These are phyloP conservation scores for Cyanoliseus patagonus DNA, from an alignment of 2,113 vertebrate genomes.

Conservation along the genomic window DNA sequence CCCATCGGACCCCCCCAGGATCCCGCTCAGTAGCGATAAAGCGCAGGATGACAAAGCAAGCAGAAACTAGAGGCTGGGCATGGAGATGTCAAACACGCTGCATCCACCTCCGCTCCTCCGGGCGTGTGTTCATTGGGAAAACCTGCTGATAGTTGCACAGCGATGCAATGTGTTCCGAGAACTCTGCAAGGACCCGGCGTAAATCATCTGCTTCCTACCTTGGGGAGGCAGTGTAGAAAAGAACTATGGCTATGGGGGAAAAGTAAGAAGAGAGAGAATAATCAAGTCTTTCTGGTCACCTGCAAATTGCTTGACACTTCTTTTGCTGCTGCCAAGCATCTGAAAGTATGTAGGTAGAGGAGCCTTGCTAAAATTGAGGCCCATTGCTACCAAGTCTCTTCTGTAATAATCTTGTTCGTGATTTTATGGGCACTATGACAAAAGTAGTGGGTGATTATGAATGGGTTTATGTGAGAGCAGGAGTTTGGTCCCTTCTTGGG, in stretches of 20 bases:
- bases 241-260: neutral
- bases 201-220: neutral
- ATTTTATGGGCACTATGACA: neutral
- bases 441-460: neutral
- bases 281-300: neutral
- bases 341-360: neutral
- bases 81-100: neutral
- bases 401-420: neutral
- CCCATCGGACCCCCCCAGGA: slow-evolving; percentile 26
- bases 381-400: neutral
- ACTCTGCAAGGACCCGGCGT: neutral
- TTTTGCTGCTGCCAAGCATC: neutral
- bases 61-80: neutral
- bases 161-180: neutral
- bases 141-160: slow-evolving; percentile 64
- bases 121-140: slow-evolving; percentile 58
- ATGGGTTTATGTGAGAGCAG: neutral
- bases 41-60: slow-evolving; percentile 20
- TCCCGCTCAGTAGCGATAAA: slow-evolving; percentile 1
- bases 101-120: neutral
- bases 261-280: neutral
- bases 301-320: neutral
- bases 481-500: neutral
- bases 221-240: slow-evolving; percentile 39
- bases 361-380: neutral